phyloP scores from a whole-genome alignment of 2,113 vertebrate species.

The Ochotona curzoniae region DNA sequence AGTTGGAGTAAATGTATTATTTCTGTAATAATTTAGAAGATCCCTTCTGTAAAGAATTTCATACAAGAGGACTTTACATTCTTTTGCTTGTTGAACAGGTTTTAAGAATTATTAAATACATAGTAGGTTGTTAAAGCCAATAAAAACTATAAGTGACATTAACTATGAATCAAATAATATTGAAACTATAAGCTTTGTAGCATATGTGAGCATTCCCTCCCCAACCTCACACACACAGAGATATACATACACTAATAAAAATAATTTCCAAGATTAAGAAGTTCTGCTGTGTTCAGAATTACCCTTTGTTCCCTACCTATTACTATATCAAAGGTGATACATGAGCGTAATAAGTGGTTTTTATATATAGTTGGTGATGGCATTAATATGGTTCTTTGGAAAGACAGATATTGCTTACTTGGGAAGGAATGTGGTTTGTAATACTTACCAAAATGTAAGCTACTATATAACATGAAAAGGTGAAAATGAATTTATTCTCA shows the following conservation, averaged over 20 bases:
- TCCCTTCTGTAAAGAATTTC: neutral
- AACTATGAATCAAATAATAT: neutral
- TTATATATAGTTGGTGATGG: neutral
- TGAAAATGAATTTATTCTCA: neutral
- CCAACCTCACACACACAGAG: neutral
- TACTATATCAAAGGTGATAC: too few relatives aligned
- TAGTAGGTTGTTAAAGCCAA: neutral
- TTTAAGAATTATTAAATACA: neutral
- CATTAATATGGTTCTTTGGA: neutral
- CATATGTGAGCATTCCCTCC: neutral
- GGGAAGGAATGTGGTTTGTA: neutral
- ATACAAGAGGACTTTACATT: neutral
- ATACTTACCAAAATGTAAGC: neutral
- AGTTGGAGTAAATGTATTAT: neutral
- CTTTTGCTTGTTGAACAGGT: neutral
- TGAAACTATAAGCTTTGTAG: neutral
- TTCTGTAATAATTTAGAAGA: neutral
- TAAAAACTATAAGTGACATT: neutral
- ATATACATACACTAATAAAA: neutral
- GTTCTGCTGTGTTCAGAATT: neutral
- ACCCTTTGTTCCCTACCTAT: neutral
- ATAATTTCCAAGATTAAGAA: constrained; percentile 1
- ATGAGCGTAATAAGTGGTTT: neutral
- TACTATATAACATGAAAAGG: neutral
- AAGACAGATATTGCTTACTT: neutral